Evolutionary conservation across 2,888 invertebrate species (phyloP).

Genomic region (Mechanitis messenoides): DNA sequence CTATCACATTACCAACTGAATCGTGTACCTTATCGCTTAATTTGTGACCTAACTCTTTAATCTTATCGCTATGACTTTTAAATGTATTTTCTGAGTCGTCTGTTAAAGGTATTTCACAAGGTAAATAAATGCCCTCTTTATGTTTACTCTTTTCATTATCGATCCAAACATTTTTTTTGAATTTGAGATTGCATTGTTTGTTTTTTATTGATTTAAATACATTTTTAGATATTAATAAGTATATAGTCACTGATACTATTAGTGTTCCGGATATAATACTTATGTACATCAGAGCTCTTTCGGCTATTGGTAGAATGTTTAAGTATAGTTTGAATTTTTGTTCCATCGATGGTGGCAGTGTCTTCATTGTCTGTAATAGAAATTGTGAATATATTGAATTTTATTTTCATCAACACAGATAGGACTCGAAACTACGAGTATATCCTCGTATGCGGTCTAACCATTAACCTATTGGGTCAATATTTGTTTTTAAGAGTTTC

Average conservation of each 20-base stretch:
- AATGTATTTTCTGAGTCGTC: constrained; percentile 45
- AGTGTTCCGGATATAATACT: constrained; percentile 71
- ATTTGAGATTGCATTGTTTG: constrained; percentile 40
- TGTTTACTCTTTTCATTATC: constrained; percentile 33
- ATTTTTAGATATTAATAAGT: constrained; percentile 64
- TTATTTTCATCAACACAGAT: neutral
- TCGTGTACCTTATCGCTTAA: constrained; percentile 57
- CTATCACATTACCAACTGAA: constrained; percentile 54
- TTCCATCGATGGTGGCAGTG: constrained; percentile 78
- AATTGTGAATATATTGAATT: constrained; percentile 15
- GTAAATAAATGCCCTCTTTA: constrained; percentile 42
- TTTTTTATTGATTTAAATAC: constrained; percentile 55
- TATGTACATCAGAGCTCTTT: constrained; percentile 74
- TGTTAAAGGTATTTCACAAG: constrained; percentile 60
- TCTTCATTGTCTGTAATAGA: constrained; percentile 80
- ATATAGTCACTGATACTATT: constrained; percentile 69
- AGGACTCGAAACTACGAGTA: too few species aligned
- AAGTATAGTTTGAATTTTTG: constrained; percentile 84
- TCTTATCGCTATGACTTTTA: constrained; percentile 45
- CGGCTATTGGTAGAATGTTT: constrained; percentile 81
- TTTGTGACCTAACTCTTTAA: constrained; percentile 51
- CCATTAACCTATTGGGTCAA: too few species aligned
- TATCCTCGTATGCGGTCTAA: too few species aligned
- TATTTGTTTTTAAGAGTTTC: too few species aligned
- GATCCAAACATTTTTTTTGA: constrained; percentile 42